phyloP scores from a whole-genome alignment of 2,797 vertebrate genomes.

The Pseudopleuronectes americanus region DNA sequence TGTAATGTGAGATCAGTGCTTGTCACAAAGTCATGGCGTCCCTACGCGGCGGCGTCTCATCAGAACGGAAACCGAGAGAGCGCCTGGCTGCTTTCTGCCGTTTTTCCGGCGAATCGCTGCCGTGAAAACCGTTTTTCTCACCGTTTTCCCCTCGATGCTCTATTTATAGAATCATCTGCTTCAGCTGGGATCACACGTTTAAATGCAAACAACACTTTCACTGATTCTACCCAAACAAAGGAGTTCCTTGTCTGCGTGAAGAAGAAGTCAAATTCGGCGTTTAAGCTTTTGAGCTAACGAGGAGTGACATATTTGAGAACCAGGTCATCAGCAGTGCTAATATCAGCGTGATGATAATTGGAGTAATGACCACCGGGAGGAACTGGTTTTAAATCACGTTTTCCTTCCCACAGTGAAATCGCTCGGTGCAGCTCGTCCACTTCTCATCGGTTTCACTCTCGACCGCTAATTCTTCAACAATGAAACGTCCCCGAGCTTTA shows the following conservation, averaged over 20 bases:
- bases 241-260: constrained; percentile 17
- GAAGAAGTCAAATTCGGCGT: constrained; percentile 9
- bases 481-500: constrained; percentile 45
- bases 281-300: constrained; percentile 38
- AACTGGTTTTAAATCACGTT: constrained; percentile 7
- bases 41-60: constrained; percentile 2
- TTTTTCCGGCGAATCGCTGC: background rate
- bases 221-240: constrained; percentile 50
- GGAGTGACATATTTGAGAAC: constrained; percentile 51
- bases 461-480: constrained; percentile 48
- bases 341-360: constrained; percentile 70
- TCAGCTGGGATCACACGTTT: background rate
- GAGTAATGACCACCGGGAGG: constrained; percentile 58
- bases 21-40: constrained; percentile 80
- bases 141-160: background rate
- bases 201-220: constrained; percentile 10
- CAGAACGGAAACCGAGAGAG: constrained; percentile 2
- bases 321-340: constrained; percentile 50
- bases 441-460: constrained; percentile 6
- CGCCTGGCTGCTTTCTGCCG: background rate
- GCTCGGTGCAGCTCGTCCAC: constrained; percentile 16
- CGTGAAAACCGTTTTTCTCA: background rate
- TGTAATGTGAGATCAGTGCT: constrained; percentile 78
- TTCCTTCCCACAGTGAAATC: constrained; percentile 29
- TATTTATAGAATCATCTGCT: background rate